Percentiles rank a stretch among this genome's conserved stretches.
phyloP scores from a whole-genome alignment of 1,140 invertebrate species.

The Micrasema minimum region DNA sequence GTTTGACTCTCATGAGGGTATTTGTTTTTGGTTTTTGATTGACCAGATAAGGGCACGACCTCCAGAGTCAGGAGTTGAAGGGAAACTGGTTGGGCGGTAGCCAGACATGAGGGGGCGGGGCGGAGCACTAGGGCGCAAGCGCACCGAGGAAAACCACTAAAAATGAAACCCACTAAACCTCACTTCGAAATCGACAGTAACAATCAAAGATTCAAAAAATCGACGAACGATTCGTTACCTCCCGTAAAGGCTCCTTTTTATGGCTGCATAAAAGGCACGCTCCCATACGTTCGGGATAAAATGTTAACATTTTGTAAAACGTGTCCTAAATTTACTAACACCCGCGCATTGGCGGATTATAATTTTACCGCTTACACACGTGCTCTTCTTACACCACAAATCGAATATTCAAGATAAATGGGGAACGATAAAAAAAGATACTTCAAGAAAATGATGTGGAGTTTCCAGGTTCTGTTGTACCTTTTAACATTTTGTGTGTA shows the following conservation, averaged over 20 bases:
- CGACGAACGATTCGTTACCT: constrained; percentile 19
- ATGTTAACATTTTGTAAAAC: neutral
- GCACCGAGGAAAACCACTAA: constrained; percentile 32
- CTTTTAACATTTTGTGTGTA: too few relatives aligned
- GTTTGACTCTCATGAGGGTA: constrained; percentile 16
- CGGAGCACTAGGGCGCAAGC: constrained; percentile 6
- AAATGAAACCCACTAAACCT: neutral
- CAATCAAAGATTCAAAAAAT: constrained; percentile 35
- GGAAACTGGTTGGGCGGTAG: constrained; percentile 47
- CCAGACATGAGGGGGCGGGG: constrained; percentile 35
- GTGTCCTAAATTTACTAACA: neutral
- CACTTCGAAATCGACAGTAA: constrained; percentile 18
- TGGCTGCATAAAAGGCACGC: constrained; percentile 22
- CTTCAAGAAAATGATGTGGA: neutral
- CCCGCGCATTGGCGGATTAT: neutral
- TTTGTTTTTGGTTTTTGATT: constrained; percentile 19
- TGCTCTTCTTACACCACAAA: too few relatives aligned
- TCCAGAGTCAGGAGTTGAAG: constrained; percentile 39
- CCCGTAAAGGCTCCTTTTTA: constrained; percentile 19
- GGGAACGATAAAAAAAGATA: neutral
- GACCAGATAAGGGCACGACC: constrained; percentile 19
- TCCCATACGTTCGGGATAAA: constrained; percentile 12
- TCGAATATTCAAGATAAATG: too few relatives aligned
- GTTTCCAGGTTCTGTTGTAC: neutral
- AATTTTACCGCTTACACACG: constrained; percentile 9